Base-by-base conservation (phyloP, 2,113 vertebrate genomes). In the Neolamprologus kungweensis region DNA sequence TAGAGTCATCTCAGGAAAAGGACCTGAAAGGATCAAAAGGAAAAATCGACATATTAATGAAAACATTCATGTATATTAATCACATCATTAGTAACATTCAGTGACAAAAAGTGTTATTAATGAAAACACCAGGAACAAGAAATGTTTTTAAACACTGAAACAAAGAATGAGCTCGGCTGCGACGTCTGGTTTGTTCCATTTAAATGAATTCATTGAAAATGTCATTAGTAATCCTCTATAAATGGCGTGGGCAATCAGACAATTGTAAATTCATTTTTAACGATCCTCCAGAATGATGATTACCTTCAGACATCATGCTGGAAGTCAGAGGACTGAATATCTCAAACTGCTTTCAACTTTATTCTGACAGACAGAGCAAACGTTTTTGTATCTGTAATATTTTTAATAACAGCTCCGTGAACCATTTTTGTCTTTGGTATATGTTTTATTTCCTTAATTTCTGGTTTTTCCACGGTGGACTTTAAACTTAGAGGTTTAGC, bases 401-500 rank as follows among this genome's bases (percentile, higher is more conserved):
- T 45, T 16, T 45, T 45, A 7, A 45, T 17, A 73, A 45, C 21
- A 26, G 21, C 21, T 42, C 21, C 13, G 3, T 10, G 13, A 73
- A 45, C 5, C 37, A 42, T 45, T 71, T 71, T 42, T 23, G 35
- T 68, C 60, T 68, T 68, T 68, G 63, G 11, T 40, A 9, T 5
- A 5, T 4, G 19, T 71, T 71, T 71, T 23, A 14, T 71, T 42
- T 45, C 19, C 35, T 73, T 3, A 17, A 26, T 16, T 26, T 73
- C 21, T 4, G 12, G 0, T 35, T 17, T 0, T 5, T 73, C 21
- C 65, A 26, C 21, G 0, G 35, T 68, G 5, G 35, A 68, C 19
- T 68, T 40, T 40, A 37, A 40, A 9, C 35, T 68, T 1, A 23
- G 35, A 68, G n/a, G 63, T 40, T 68, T 35, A 8, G n/a, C 13